Percentiles rank a stretch among this genome's conserved stretches.
These are phyloP conservation scores for Plotosus lineatus DNA, from an alignment of 2,113 vertebrate species.

Conservation along the genomic window DNA sequence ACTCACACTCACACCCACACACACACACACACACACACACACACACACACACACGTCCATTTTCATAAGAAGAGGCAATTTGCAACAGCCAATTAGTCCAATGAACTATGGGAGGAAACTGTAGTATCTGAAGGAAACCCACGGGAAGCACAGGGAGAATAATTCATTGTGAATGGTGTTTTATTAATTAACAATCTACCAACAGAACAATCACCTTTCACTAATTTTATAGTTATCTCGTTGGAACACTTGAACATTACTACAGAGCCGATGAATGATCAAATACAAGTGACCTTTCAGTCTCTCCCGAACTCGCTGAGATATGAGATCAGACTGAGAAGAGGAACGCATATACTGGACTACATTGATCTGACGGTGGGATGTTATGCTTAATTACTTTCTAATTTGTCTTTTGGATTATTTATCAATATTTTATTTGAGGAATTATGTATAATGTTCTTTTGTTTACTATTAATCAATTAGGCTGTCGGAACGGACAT, in stretches of 20 bases:
- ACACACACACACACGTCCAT: too few species aligned
- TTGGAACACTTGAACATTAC: neutral
- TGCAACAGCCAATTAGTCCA: too few species aligned
- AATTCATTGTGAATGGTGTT: neutral
- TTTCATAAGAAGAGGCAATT: too few species aligned
- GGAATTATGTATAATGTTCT: neutral
- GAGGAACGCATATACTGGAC: neutral
- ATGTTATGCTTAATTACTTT: neutral
- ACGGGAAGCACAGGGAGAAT: neutral
- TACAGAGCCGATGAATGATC: neutral
- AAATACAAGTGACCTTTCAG: conserved; percentile 1
- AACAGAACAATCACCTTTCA: neutral
- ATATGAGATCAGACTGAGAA: neutral
- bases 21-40: neutral
- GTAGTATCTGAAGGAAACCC: too few species aligned
- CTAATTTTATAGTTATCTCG: neutral
- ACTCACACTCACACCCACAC: too few species aligned
- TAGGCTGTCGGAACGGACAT: neutral
- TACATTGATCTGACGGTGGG: neutral
- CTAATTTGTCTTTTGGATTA: neutral
- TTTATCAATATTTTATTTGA: neutral
- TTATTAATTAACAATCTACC: neutral
- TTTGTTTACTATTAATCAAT: neutral
- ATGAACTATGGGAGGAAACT: too few species aligned
- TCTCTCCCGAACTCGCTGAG: neutral